Base-by-base conservation (phyloP, 2,888 invertebrate genomes). In the Mythimna impura region DNA sequence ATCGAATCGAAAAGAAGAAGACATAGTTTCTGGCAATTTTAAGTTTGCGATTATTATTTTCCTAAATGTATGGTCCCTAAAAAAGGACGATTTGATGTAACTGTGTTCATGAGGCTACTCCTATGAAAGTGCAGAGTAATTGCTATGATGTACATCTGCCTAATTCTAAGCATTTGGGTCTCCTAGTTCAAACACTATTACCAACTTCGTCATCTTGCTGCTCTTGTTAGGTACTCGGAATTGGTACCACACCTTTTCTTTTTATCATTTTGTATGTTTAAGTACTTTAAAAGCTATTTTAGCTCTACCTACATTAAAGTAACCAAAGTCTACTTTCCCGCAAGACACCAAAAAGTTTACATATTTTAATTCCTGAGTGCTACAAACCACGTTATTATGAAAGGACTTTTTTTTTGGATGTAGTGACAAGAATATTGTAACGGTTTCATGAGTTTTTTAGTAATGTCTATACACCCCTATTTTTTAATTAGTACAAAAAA, bases 311-410 rank as follows among this genome's bases (percentile, higher is more conserved):
- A 57, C 36, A 67, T 69, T 73, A 60, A 70, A 73, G 58, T 67
- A 62, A 71, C 65, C 60, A 22, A 71, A 67, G 55, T 57, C 60
- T 34, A 66, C 66, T 75, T 76, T 62, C 36, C 66, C 68, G n/a
- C 62, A 60, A 66, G 40, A 64, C 30, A 55, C 36, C 47, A 73
- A 66, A 78, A 77, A 64, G 66, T 66, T 72, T 58, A 36, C 47
- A 58, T 73, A 73, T 68, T 77, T 76, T 75, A 86, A 71, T 75
- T 66, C 50, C 58, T 76, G 76, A 85, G 83, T 85, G 83, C 85
- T 81, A 22, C 52, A 47, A 72, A 61, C 83, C 75, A 65, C 74
- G 25, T 61, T 10, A 65, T 75, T 69, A 69, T 47, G 58, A 61
- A 70, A 25, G 61, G 50, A 73, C 66, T 71, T 76, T 54, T 14